Evolutionary conservation across 64 coral and sea anemone genomes (phyloP), one percentile per base, ranked within the genome.

Genomic region (Astreopora myriophthalma): DNA sequence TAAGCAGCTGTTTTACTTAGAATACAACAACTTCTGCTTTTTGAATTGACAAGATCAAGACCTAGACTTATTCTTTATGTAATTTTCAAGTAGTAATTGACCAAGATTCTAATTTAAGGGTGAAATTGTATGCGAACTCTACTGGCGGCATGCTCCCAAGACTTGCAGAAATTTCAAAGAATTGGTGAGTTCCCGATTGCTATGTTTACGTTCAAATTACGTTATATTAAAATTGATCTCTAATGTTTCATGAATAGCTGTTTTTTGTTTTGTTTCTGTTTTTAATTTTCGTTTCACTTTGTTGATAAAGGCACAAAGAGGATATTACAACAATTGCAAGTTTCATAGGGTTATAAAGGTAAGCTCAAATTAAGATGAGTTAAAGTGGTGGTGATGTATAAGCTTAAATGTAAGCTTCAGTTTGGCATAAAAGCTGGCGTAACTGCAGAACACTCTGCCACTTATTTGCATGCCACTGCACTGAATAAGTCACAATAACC

Each of bases 291-390:
- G 5, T 26, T 39, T 0, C 1, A 28, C 24, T 34, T 44, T 20
- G 4, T 31, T n/a, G n/a, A 46, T 17, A 8, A 24, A 98, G 96
- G 80, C 91, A 66, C 76, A 87, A 16, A 89, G 97, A 88, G 94
- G 97, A 25, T 99, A 99, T 71, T 99, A 93, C 49, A 94, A 76
- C 68, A 96, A 99, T 39, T 94, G 97, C 71, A 99, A 99, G 87
- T 99, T 99, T 85, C 97, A 99, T 35, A 83, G 97, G 84, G 90
- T 99, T 20, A 99, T 99, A 93, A 93, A 85, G 94, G 97, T 99
- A 85, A 58, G 19, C 11, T 46, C 42, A 46, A 46, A 46, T 46
- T 46, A 46, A 38, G 8, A 73, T 37, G 32, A 33, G 20, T 73
- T 5, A 22, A 2, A 17, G 3, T 20, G 14, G 0, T 37, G 17